Evolutionary conservation across 2,797 vertebrate species (phyloP), one percentile per base, ranked within the genome.

Genomic region (Ambastaia sidthimunki): DNA sequence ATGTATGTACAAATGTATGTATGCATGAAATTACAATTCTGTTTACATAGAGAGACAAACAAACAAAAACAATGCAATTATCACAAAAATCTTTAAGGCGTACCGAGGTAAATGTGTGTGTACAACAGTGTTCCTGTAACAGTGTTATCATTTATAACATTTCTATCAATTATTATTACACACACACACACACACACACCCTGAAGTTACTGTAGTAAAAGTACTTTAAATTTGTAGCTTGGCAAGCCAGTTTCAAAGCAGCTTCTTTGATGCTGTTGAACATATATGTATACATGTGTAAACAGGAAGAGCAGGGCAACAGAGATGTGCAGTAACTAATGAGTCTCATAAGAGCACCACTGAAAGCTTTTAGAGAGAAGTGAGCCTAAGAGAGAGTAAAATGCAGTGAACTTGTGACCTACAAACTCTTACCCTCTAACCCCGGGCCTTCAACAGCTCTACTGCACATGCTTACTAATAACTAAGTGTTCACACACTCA

Each of bases 341-440:
- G 91, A 92, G 87, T 85, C 87, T 86, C 90, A 91, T 89, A 94
- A 94, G 90, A 92, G 92, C 89, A 82, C 91, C 86, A 76, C 48
- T 83, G 91, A 94, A 91, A 89, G 88, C 91, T 85, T 92, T 90
- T 90, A 88, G 90, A 84, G 63, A 84, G 76, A 87, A 89, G 91
- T 89, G 90, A 92, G 90, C 90, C 88, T 71, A 81, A 87, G 90
- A 88, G 87, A 90, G 92, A 87, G 92, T 90, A 92, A 92, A 93
- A 93, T 88, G 66, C 86, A 80, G 82, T 89, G 92, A 93, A 91
- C 93, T 7, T 21, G 16, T 55, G 91, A 92, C 90, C 91, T 93
- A 70, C 92, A 91, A 92, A 93, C 92, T 93, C 93, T 94, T 93
- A 94, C 94, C 93, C 93, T 90, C 87, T 91, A 89, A 87, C 85